Percentiles rank a stretch among this genome's conserved stretches.
Evolutionary conservation across 1,140 invertebrate genomes (phyloP).

Genomic region (Argopecten irradians): DNA sequence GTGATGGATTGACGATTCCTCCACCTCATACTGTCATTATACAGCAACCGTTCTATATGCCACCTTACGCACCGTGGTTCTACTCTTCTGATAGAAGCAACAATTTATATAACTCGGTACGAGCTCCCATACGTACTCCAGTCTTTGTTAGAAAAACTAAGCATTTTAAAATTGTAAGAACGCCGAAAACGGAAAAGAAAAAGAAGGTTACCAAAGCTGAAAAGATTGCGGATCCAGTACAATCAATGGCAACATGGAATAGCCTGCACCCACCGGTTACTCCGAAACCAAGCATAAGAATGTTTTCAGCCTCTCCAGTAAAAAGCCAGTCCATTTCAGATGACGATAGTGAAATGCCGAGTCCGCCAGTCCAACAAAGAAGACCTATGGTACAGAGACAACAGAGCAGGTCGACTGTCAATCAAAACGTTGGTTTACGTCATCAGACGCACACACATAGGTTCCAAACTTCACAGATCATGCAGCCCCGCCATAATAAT

Average conservation of each 20-base stretch:
- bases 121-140: background rate
- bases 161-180: conserved; percentile 1
- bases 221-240: background rate
- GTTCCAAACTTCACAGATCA: background rate
- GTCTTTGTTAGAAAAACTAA: background rate
- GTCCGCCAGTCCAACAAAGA: background rate
- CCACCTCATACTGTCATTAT: background rate
- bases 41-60: background rate
- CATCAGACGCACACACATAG: background rate
- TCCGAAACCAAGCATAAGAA: background rate
- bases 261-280: background rate
- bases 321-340: background rate
- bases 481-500: background rate
- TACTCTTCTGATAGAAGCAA: background rate
- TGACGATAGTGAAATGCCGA: background rate
- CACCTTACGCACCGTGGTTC: background rate
- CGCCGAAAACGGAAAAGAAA: background rate
- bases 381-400: background rate
- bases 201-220: background rate
- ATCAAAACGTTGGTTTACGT: background rate
- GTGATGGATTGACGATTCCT: background rate
- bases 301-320: background rate
- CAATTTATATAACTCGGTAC: background rate
- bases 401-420: background rate
- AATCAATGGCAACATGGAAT: background rate